Conservation (phyloP, 1,140 invertebrate species). For the Neomicropteryx cornuta region DNA sequence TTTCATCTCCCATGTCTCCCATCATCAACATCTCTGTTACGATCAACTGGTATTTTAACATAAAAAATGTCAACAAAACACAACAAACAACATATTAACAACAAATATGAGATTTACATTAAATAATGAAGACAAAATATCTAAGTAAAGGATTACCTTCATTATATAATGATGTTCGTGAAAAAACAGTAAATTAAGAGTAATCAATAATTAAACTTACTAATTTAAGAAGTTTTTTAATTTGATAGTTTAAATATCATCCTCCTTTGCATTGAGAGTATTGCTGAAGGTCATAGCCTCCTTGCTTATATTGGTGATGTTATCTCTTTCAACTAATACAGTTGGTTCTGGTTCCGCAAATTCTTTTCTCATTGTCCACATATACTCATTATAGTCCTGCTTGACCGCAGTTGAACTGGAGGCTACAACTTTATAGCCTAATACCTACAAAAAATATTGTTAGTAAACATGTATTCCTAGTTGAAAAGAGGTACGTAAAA, state of each 20-base stretch:
- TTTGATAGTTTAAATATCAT: constrained; percentile 27
- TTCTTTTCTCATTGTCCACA: constrained; percentile 87
- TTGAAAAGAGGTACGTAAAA: too few relatives aligned
- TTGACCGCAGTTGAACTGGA: constrained; percentile 74
- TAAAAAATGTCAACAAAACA: too few relatives aligned
- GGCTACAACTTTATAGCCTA: constrained; percentile 76
- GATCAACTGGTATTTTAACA: too few relatives aligned
- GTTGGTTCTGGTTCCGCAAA: constrained; percentile 68
- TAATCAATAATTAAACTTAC: neutral
- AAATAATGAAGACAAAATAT: too few relatives aligned
- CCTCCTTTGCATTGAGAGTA: constrained; percentile 31
- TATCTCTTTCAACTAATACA: constrained; percentile 45
- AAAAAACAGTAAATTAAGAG: neutral
- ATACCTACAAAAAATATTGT: constrained; percentile 40
- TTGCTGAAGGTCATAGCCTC: constrained; percentile 36
- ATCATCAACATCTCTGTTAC: neutral
- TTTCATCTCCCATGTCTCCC: neutral
- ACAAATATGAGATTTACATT: too few relatives aligned
- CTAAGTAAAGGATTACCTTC: too few relatives aligned
- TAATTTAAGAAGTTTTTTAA: constrained; percentile 11
- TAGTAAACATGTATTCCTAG: neutral
- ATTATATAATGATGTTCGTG: neutral
- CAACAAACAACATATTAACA: too few relatives aligned
- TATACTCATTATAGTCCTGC: constrained; percentile 79
- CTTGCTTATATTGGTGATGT: constrained; percentile 46